phyloP scores from a whole-genome alignment of 2,888 invertebrate species.

The Eumacrocentrus americanus region DNA sequence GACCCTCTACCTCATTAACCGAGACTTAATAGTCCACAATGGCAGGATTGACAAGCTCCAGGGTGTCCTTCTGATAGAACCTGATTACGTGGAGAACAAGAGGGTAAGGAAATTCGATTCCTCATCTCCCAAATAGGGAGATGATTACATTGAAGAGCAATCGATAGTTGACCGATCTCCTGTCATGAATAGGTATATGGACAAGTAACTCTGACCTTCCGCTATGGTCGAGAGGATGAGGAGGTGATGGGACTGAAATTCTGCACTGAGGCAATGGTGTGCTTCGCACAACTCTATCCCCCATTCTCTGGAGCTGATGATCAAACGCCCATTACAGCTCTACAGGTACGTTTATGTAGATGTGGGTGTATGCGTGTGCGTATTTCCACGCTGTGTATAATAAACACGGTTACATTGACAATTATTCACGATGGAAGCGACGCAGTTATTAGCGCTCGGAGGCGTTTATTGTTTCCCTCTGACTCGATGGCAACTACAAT shows the following conservation, averaged over 20 bases:
- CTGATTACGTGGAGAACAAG: conserved; percentile 81
- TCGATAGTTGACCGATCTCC: not conserved
- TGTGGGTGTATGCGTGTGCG: not conserved
- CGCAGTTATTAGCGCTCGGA: conserved; percentile 10
- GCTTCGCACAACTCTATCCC: conserved; percentile 86
- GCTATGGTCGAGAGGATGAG: conserved; percentile 96
- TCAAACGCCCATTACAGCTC: conserved; percentile 70
- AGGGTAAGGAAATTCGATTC: conserved; percentile 64
- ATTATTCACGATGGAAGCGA: conserved; percentile 5
- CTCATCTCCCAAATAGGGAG: not conserved
- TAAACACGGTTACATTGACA: not conserved
- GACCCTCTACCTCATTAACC: conserved; percentile 80
- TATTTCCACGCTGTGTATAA: not conserved
- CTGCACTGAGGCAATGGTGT: conserved; percentile 96
- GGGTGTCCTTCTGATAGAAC: conserved; percentile 91
- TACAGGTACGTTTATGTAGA: conserved; percentile 71
- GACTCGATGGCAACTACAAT: conserved; percentile 3
- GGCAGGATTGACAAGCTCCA: conserved; percentile 79
- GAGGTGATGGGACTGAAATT: conserved; percentile 98
- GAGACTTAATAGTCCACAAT: conserved; percentile 79
- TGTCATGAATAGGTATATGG: conserved; percentile 69
- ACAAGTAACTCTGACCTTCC: conserved; percentile 89
- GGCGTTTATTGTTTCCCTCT: conserved; percentile 10
- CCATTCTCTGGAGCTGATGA: conserved; percentile 62
- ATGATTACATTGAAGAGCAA: conserved; percentile 1